phyloP scores from a whole-genome alignment of 2,113 vertebrate species.

The Geothlypis trichas region DNA sequence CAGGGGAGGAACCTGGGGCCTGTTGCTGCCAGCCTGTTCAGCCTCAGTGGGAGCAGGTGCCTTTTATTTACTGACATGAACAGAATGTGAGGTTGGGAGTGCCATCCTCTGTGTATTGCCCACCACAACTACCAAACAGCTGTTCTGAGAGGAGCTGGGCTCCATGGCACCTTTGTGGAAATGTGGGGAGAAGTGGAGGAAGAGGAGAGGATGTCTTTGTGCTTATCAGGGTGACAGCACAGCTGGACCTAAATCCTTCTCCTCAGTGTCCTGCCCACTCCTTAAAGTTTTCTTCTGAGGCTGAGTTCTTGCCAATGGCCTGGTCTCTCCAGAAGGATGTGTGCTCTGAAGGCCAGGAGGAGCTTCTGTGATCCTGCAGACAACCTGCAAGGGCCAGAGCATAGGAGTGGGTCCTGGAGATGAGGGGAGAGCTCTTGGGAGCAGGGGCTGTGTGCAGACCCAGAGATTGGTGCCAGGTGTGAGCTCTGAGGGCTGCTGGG shows the following conservation, averaged over 20 bases:
- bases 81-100: neutral
- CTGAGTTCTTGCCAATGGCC: neutral
- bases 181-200: neutral
- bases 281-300: neutral
- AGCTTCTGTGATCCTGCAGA: neutral
- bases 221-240: neutral
- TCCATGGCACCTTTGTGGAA: neutral
- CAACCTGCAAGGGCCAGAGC: neutral
- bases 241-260: neutral
- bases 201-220: neutral
- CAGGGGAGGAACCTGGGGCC: neutral
- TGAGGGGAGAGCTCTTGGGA: fast-evolving
- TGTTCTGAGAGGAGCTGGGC: neutral
- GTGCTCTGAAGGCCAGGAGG: neutral
- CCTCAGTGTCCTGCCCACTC: neutral
- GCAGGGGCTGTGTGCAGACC: neutral
- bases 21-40: neutral
- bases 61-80: neutral
- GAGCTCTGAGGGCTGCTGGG: neutral
- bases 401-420: neutral
- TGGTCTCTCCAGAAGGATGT: neutral
- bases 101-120: neutral
- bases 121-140: neutral
- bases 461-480: neutral
- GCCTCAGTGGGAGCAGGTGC: neutral